Evolutionary conservation across 1,140 invertebrate species (phyloP).

Genomic region (Drosophila simulans): DNA sequence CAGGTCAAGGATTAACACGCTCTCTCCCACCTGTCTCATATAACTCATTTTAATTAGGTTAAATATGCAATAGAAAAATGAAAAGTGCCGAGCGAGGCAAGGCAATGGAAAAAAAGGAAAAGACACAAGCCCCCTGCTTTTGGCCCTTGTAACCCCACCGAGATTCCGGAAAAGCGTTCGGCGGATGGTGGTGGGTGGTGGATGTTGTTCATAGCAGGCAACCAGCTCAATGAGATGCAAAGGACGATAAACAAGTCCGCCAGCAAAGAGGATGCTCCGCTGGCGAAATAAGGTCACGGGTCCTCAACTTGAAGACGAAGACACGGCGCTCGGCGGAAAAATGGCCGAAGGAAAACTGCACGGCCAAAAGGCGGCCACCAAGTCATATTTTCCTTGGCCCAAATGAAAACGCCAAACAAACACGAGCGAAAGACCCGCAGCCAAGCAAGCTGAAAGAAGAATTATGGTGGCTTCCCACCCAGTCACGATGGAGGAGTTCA

Average conservation of each 20-base stretch:
- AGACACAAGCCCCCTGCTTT: conserved; percentile 2
- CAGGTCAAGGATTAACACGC: conserved; percentile 61
- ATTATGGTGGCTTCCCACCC: conserved; percentile 58
- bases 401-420: conserved; percentile 61
- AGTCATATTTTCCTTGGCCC: conserved; percentile 68
- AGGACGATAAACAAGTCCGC: conserved; percentile 76
- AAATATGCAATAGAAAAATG: conserved; percentile 72
- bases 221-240: conserved; percentile 78
- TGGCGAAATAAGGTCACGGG: conserved; percentile 69
- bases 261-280: conserved; percentile 56
- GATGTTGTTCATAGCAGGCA: conserved; percentile 45
- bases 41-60: conserved; percentile 81
- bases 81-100: conserved; percentile 49
- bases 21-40: conserved; percentile 49
- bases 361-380: conserved; percentile 56
- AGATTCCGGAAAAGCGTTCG: conserved; percentile 18
- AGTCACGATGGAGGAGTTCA: conserved; percentile 12
- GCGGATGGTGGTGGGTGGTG: not conserved
- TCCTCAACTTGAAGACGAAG: conserved; percentile 43
- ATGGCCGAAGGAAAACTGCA: conserved; percentile 45
- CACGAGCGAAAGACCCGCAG: conserved; percentile 15
- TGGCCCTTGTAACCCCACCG: conserved; percentile 10
- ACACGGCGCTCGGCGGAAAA: conserved; percentile 15
- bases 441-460: conserved; percentile 28
- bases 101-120: conserved; percentile 6